Base-by-base conservation (phyloP, 2,888 invertebrate species). In the Tinea trinotella region DNA sequence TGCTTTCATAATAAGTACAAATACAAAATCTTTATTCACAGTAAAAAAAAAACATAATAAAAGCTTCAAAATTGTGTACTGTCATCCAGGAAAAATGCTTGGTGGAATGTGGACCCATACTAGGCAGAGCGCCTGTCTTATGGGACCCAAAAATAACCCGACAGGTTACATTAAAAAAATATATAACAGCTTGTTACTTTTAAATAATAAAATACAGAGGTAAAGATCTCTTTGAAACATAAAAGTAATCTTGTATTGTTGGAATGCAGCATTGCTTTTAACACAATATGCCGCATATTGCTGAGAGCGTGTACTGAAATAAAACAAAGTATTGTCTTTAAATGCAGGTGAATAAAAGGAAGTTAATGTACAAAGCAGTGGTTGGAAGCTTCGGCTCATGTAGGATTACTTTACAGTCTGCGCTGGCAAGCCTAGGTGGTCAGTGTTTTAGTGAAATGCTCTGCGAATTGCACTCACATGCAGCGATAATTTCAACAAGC, bases 291-390 rank as follows among this genome's bases (percentile, higher is more conserved):
- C 13, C 12, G 24, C 24, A 24, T 24, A 46, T 46, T 19, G 19
- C 36, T 35, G 50, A 54, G 12, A 61, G 61, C 60, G 64, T 61
- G 64, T 63, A 67, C 68, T 68, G 66, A 71, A 57, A 58, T 56
- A 58, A 59, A 71, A 71, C 67, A 67, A 68, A 64, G 66, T 67
- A 65, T 65, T 70, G 73, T 74, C 74, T 79, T 76, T 74, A 76
- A 76, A 74, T 74, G 74, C 75, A 78, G 71, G 75, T 75, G 72
- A 68, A 77, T 74, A 74, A 72, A 57, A 72, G 74, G 70, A 76
- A 79, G 77, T 78, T 79, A 81, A 79, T 78, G 76, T 74, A 74
- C 69, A 77, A 71, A 75, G 76, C 76, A 67, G 70, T 6, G 71
- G 74, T 72, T 68, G 70, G 71, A 71, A 76, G 73, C 70, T 64